Evolutionary conservation across 1,140 invertebrate genomes (phyloP).

Genomic region (Brachionus angularis): DNA sequence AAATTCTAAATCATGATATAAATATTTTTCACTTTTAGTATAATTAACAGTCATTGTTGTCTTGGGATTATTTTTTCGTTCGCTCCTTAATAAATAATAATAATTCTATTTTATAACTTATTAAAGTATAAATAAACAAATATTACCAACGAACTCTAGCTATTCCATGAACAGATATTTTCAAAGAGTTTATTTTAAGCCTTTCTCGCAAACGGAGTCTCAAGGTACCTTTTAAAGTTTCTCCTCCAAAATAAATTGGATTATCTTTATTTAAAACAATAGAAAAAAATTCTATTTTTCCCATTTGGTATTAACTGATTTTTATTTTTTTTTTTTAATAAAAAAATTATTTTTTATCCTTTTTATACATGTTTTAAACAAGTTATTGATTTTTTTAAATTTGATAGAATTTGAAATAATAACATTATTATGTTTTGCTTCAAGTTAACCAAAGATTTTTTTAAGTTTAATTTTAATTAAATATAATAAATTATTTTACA

Average conservation of each 20-base stretch:
- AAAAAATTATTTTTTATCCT: too few relatives aligned
- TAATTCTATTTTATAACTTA: not conserved
- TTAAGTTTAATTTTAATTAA: too few relatives aligned
- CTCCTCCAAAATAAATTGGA: not conserved
- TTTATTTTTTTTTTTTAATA: too few relatives aligned
- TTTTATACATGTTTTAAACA: too few relatives aligned
- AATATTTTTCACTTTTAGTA: constrained; percentile 1
- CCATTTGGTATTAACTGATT: too few relatives aligned
- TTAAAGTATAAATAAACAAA: not conserved
- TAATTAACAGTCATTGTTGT: not conserved
- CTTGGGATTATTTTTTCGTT: not conserved
- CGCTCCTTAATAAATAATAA: not conserved
- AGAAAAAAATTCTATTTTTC: not conserved
- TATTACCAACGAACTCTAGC: not conserved
- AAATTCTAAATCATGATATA: not conserved
- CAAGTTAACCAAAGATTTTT: too few relatives aligned
- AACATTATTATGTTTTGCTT: too few relatives aligned
- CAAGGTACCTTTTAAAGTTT: not conserved
- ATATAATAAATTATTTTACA: too few relatives aligned
- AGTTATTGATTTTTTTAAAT: too few relatives aligned
- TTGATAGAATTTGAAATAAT: too few relatives aligned
- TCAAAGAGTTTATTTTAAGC: not conserved
- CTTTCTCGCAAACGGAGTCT: not conserved
- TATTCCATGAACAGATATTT: not conserved
- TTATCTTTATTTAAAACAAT: not conserved